Conservation (phyloP, 2,888 invertebrate genomes). For the Anoncus sp. region DNA sequence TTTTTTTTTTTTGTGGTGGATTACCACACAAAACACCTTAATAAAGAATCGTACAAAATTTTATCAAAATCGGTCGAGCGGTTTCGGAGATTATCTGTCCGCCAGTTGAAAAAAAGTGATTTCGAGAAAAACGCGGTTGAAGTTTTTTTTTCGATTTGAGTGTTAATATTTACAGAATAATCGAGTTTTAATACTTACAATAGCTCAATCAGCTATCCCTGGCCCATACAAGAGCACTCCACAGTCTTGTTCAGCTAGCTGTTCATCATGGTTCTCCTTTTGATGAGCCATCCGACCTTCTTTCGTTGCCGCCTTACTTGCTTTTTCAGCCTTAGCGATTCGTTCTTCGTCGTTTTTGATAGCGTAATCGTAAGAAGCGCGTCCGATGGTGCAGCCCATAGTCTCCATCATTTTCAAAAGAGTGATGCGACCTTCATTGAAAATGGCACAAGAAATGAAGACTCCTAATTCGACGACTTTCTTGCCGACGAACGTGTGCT, state of each 20-base stretch:
- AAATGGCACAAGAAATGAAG: constrained; percentile 3
- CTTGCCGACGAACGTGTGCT: constrained; percentile 43
- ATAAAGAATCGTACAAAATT: constrained; percentile 9
- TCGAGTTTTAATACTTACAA: not conserved
- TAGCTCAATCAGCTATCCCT: not conserved
- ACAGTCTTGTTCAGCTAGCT: not conserved
- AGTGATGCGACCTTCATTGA: constrained; percentile 18
- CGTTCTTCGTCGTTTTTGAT: constrained; percentile 15
- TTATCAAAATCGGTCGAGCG: not conserved
- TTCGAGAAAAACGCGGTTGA: constrained; percentile 6
- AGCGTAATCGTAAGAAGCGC: not conserved
- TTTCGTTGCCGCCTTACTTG: constrained; percentile 1
- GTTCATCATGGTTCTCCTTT: no score
- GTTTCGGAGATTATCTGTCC: constrained; percentile 11
- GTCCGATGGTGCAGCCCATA: constrained; percentile 10
- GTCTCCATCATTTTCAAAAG: constrained; percentile 5
- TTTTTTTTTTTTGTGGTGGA: no score
- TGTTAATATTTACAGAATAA: not conserved
- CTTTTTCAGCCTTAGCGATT: constrained; percentile 11
- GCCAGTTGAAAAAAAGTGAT: constrained; percentile 6
- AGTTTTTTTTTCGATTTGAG: not conserved
- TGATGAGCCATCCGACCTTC: not conserved
- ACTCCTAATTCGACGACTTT: constrained; percentile 39
- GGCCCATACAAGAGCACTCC: constrained; percentile 1
- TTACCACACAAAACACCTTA: not conserved